Evolutionary conservation across 53 echinoderm and acorn worm species (phyloP).

Genomic region (Crossaster papposus): DNA sequence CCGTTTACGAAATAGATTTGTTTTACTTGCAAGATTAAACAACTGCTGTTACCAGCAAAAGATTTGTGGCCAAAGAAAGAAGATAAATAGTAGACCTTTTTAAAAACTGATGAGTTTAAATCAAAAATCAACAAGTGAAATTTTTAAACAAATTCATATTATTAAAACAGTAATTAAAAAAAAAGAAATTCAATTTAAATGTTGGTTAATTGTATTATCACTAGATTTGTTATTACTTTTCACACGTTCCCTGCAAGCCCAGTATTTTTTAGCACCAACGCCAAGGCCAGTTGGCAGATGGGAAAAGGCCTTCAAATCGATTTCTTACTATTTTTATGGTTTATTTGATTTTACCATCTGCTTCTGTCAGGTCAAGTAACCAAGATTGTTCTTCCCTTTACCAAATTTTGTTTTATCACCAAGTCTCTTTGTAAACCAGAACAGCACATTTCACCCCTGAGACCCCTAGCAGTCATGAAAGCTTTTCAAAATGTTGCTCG

Average conservation of each 20-base stretch:
- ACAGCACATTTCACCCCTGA: too few species aligned
- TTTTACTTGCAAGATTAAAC: background rate
- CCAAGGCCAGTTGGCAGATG: background rate
- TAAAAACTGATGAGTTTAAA: too few species aligned
- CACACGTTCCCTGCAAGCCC: slow-evolving; percentile 16
- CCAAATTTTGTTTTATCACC: background rate
- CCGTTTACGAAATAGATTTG: background rate
- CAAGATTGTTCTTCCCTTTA: background rate
- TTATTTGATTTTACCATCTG: slow-evolving; percentile 46
- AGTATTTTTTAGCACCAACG: slow-evolving; percentile 14
- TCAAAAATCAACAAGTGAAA: too few species aligned
- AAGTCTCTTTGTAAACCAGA: background rate
- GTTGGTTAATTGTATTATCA: background rate
- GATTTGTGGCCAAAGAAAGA: background rate
- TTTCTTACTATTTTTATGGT: slow-evolving; percentile 14
- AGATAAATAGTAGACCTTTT: background rate
- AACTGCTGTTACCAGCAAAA: background rate
- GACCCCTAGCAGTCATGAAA: background rate
- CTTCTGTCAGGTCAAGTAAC: slow-evolving; percentile 12
- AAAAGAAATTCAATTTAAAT: background rate
- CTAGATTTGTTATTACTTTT: slow-evolving; percentile 24
- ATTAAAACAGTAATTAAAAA: background rate
- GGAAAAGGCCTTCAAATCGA: slow-evolving; percentile 4
- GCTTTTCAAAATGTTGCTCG: background rate
- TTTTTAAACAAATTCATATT: background rate